phyloP scores from a whole-genome alignment of 64 coral and sea anemone genomes.

The Pachyseris speciosa region DNA sequence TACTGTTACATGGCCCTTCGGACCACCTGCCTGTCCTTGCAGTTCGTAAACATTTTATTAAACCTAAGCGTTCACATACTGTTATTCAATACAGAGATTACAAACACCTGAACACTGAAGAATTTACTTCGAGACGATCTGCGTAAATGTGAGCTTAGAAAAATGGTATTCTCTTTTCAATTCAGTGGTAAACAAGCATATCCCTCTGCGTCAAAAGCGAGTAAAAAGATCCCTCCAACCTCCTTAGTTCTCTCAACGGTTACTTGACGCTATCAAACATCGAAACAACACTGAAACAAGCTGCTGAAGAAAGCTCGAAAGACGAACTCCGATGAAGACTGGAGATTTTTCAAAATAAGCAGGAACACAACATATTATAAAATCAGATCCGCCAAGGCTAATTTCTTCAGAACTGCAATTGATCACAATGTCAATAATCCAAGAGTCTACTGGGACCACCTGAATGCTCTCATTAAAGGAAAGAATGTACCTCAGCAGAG shows the following conservation, averaged over 20 bases:
- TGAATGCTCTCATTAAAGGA: constrained; percentile 1
- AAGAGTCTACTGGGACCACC: constrained; percentile 7
- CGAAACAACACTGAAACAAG: too few relatives aligned
- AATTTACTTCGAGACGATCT: too few relatives aligned
- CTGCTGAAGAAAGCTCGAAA: neutral
- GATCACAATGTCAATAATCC: neutral
- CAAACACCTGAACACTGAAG: neutral
- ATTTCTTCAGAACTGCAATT: neutral
- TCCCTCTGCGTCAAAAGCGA: too few relatives aligned
- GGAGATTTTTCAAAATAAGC: neutral
- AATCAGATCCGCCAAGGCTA: neutral
- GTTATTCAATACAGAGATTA: neutral
- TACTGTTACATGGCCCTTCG: neutral
- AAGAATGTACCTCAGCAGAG: constrained; percentile 13
- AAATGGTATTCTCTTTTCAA: too few relatives aligned
- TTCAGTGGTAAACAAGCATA: too few relatives aligned
- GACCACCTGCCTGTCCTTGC: neutral
- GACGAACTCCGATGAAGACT: neutral
- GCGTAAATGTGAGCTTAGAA: too few relatives aligned
- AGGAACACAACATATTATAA: neutral
- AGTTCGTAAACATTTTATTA: neutral
- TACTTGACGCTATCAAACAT: too few relatives aligned
- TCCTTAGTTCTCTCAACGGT: too few relatives aligned
- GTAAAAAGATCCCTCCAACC: too few relatives aligned
- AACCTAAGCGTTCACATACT: neutral